phyloP scores from a whole-genome alignment of 1,140 invertebrate genomes.

The Drosophila tristis region DNA sequence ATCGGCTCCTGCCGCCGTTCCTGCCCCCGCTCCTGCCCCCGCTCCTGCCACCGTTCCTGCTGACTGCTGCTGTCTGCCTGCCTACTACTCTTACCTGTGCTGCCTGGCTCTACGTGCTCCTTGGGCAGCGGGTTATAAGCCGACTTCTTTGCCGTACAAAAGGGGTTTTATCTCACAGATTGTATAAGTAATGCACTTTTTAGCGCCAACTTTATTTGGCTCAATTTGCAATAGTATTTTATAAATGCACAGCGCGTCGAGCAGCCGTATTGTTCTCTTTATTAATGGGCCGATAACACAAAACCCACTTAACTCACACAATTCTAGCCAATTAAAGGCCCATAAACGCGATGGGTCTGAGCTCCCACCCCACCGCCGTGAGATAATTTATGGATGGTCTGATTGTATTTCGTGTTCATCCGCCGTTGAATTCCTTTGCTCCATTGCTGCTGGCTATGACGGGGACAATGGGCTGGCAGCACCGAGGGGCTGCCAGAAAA shows the following conservation, averaged over 20 bases:
- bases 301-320: slow-evolving; percentile 50
- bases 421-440: no score
- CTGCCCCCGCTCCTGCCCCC: no score
- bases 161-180: slow-evolving; percentile 61
- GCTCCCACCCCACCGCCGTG: background rate
- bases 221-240: slow-evolving; percentile 36
- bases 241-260: slow-evolving; percentile 25
- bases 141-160: slow-evolving; percentile 40
- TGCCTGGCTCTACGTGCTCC: no score
- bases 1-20: no score
- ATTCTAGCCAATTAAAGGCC: slow-evolving; percentile 57
- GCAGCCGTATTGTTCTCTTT: slow-evolving; percentile 46
- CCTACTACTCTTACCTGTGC: background rate
- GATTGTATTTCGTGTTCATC: no score
- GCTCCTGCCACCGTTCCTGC: no score
- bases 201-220: slow-evolving; percentile 49
- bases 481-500: no score
- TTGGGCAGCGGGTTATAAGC: background rate
- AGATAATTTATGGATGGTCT: slow-evolving; percentile 37
- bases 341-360: slow-evolving; percentile 35
- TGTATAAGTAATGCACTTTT: slow-evolving; percentile 69
- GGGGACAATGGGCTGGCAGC: no score
- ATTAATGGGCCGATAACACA: slow-evolving; percentile 62
- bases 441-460: no score
- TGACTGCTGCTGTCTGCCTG: no score